A percentile compares a stretch with the other conserved stretches of the same genome.
Conservation (phyloP, 2,797 vertebrate genomes). For the Enteromius treurensis region DNA sequence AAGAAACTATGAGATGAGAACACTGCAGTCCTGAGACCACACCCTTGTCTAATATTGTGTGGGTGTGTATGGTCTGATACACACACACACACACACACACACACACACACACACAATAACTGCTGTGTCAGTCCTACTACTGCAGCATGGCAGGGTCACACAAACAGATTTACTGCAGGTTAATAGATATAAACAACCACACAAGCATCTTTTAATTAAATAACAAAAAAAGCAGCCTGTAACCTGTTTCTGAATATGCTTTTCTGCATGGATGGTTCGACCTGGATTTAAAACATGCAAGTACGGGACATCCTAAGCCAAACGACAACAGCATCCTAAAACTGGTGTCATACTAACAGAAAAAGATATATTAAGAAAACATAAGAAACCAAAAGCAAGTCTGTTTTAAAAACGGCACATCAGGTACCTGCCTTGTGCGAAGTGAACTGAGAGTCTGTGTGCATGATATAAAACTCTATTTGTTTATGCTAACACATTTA, state of each 20-base stretch:
- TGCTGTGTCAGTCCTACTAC: conserved; percentile 37
- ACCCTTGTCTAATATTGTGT: conserved; percentile 25
- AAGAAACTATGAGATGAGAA: background rate
- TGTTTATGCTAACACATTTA: conserved; percentile 6
- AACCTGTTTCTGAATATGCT: background rate
- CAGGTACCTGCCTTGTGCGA: background rate
- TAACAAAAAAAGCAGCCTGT: background rate
- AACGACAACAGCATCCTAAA: background rate
- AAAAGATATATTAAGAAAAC: background rate
- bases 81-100: no score
- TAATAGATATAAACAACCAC: background rate
- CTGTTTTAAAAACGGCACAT: background rate
- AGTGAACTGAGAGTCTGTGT: background rate
- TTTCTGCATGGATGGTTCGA: background rate
- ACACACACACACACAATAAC: conserved; percentile 10
- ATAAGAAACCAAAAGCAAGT: background rate
- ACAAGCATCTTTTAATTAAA: background rate
- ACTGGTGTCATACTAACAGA: background rate
- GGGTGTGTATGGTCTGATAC: conserved; percentile 13
- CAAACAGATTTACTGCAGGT: background rate
- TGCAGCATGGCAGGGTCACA: conserved; percentile 21
- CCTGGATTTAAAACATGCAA: background rate
- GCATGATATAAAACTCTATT: background rate
- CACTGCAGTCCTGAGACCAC: conserved; percentile 38
- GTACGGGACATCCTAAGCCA: background rate